phyloP scores from a whole-genome alignment of 2,113 vertebrate genomes.

The Pedionomus torquatus region DNA sequence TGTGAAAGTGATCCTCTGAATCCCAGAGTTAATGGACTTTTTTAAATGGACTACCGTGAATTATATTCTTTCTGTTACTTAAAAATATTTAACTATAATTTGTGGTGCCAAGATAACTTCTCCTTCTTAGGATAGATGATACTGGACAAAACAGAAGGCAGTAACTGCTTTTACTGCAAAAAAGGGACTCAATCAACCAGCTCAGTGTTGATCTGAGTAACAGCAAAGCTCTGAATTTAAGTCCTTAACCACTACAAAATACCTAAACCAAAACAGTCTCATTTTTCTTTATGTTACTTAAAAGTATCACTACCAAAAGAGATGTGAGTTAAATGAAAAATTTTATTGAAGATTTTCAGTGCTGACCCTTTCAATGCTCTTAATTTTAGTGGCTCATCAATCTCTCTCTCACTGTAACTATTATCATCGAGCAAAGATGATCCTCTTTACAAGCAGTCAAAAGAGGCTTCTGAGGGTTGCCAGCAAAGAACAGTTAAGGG shows the following conservation, averaged over 20 bases:
- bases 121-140: background rate
- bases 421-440: conserved; percentile 23
- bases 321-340: conserved; percentile 13
- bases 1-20: background rate
- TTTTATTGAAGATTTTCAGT: background rate
- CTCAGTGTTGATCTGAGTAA: background rate
- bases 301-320: background rate
- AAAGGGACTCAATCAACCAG: background rate
- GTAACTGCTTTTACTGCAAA: background rate
- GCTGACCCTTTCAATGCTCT: background rate
- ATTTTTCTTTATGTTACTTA: background rate
- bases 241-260: background rate
- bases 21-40: conserved; percentile 2
- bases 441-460: background rate
- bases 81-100: conserved; percentile 3
- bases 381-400: background rate
- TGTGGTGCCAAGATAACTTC: background rate
- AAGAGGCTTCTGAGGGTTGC: background rate
- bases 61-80: background rate
- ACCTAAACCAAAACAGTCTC: background rate
- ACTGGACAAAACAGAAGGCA: background rate
- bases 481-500: conserved; percentile 1
- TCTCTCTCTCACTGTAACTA: background rate
- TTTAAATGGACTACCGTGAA: background rate
- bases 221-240: background rate